Evolutionary conservation across 2,113 vertebrate species (phyloP), one percentile per base, ranked within the genome.

Genomic region (Vulpes lagopus): DNA sequence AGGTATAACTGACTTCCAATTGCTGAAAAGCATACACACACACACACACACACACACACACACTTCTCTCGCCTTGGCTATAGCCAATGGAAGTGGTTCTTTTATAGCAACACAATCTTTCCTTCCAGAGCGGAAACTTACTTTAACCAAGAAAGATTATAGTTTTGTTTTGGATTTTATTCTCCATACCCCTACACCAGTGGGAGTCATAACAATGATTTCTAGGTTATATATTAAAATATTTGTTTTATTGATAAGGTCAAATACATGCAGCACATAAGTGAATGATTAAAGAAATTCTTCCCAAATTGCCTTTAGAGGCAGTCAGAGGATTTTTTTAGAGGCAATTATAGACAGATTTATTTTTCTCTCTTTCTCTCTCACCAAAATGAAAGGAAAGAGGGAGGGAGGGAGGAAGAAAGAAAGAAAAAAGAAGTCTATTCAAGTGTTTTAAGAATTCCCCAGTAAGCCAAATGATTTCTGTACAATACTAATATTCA

Each of bases 371-470:
- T 43, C 43, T 43, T 3, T n/a, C 30, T 84, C 6, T 91, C 5
- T 83, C n/a, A 17, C 32, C 79, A 25, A 30, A 32, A 78, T 15
- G 17, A 20, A 49, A 49, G 49, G 32, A 35, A 14, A 49, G 23
- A 35, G 15, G 20, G 32, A 69, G 15, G 20, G 32, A 69, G 4
- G 25, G 27, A 20, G 22, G 30, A 22, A 64, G 11, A 65, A 12
- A 49, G 62, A 64, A 35, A 23, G 14, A 6, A 16, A 76, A 57
- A 16, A 60, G 55, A 95, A 55, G 25, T 88, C 57, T 15, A 95
- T 67, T 93, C 11, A 91, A 62, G 53, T 86, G 53, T 86, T 95
- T 82, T 94, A 93, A 89, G 65, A 89, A 93, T 95, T 62, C 4
- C 20, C 9, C 27, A 11, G 9, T 86, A 69, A 82, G 30, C n/a